These are phyloP conservation scores for Leucophenga varia DNA, from an alignment of 1,140 invertebrate species.

Conservation along the genomic window DNA sequence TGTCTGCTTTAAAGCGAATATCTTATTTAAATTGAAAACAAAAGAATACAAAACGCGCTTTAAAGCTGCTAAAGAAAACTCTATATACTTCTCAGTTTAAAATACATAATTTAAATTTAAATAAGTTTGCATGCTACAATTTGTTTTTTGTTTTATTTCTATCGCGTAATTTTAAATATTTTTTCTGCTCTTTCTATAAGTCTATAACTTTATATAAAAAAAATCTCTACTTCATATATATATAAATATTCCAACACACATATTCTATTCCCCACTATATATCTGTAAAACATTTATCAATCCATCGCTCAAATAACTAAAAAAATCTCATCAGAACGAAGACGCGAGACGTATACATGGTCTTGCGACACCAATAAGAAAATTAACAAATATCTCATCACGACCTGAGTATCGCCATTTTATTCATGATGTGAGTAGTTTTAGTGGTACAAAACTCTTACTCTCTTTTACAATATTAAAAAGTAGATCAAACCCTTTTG, in stretches of 20 bases:
- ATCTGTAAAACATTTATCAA: slow-evolving; percentile 32
- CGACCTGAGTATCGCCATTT: slow-evolving; percentile 57
- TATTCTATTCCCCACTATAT: slow-evolving; percentile 48
- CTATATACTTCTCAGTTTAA: too few relatives aligned
- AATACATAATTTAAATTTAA: slow-evolving; percentile 12
- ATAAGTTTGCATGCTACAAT: slow-evolving; percentile 25
- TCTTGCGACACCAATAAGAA: slow-evolving; percentile 57
- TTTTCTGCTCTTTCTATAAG: too few relatives aligned
- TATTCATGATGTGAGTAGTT: slow-evolving; percentile 57
- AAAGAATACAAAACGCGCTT: too few relatives aligned
- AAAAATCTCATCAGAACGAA: slow-evolving; percentile 54
- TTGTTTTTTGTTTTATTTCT: slow-evolving; percentile 11
- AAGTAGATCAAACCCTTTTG: too few relatives aligned
- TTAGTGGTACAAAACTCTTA: slow-evolving; percentile 32
- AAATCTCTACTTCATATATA: slow-evolving; percentile 13
- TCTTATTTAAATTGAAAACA: not conserved
- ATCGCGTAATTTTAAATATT: not conserved
- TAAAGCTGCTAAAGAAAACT: too few relatives aligned
- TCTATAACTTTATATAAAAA: slow-evolving; percentile 3
- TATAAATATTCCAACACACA: slow-evolving; percentile 37
- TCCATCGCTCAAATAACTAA: slow-evolving; percentile 24
- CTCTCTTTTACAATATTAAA: too few relatives aligned
- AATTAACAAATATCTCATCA: slow-evolving; percentile 57
- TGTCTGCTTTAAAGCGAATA: not conserved
- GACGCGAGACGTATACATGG: slow-evolving; percentile 56